Conservation (phyloP, 2,888 invertebrate species). For the Amorpha juglandis region DNA sequence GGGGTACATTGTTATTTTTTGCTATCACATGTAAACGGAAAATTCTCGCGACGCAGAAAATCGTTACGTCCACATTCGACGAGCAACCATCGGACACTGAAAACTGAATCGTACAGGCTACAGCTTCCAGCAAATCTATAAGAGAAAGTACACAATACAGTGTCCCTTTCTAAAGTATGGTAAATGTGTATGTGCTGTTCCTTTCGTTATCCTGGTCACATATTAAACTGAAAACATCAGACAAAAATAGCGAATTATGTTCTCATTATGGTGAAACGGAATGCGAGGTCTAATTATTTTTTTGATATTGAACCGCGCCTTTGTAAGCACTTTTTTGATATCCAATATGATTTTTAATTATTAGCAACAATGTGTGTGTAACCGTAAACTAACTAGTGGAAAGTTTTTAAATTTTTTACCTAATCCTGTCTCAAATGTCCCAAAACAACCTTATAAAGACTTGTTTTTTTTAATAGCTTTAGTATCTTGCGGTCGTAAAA, state of each 20-base stretch:
- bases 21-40: constrained; percentile 39
- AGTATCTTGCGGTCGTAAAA: too few species aligned
- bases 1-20: constrained; percentile 40
- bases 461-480: too few species aligned
- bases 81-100: constrained; percentile 40
- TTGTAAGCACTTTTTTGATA: constrained; percentile 25
- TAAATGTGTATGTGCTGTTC: constrained; percentile 42
- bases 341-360: constrained; percentile 15
- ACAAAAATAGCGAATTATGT: constrained; percentile 57
- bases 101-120: constrained; percentile 42
- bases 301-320: not conserved
- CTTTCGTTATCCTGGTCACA: constrained; percentile 62
- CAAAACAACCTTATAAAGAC: too few species aligned
- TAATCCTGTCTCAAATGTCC: too few species aligned
- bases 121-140: constrained; percentile 80
- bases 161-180: constrained; percentile 50
- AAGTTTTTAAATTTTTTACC: too few species aligned
- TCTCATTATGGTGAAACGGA: constrained; percentile 55
- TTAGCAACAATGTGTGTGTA: not conserved
- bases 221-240: constrained; percentile 51
- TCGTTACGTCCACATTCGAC: constrained; percentile 31
- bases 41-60: constrained; percentile 39
- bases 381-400: too few species aligned
- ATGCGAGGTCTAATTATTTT: constrained; percentile 35
- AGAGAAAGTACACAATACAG: constrained; percentile 66